Percentiles rank a stretch among this genome's conserved stretches.
Evolutionary conservation across 2,888 invertebrate genomes (phyloP).

Genomic region (Sinelater perroti): DNA sequence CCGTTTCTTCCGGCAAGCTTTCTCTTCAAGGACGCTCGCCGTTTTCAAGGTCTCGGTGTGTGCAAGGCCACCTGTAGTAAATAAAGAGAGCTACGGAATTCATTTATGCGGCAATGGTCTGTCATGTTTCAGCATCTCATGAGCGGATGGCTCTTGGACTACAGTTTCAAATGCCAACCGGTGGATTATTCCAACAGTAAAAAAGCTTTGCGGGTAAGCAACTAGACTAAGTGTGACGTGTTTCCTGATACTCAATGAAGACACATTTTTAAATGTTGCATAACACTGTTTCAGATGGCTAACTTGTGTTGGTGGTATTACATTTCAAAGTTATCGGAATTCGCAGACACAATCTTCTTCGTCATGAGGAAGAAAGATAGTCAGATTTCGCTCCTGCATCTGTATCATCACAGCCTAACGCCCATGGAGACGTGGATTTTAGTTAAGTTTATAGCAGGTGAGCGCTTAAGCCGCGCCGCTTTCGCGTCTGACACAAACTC

Average conservation of each 20-base stretch:
- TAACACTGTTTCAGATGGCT: slow-evolving; percentile 73
- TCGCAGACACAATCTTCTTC: slow-evolving; percentile 88
- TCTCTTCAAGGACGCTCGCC: slow-evolving; percentile 52
- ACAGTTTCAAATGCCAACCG: slow-evolving; percentile 91
- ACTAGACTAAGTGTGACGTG: no score
- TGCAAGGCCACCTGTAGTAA: slow-evolving; percentile 41
- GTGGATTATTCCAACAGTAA: slow-evolving; percentile 90
- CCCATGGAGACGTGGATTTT: slow-evolving; percentile 82
- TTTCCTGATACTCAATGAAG: no score
- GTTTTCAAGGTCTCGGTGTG: slow-evolving; percentile 41
- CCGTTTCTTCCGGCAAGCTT: slow-evolving; percentile 49
- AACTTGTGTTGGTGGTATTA: slow-evolving; percentile 90
- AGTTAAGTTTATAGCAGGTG: slow-evolving; percentile 79
- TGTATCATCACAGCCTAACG: slow-evolving; percentile 85
- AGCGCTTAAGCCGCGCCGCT: slow-evolving; percentile 33
- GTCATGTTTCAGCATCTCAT: slow-evolving; percentile 78
- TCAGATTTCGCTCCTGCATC: slow-evolving; percentile 83
- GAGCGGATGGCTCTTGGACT: slow-evolving; percentile 92
- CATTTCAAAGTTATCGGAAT: slow-evolving; percentile 88
- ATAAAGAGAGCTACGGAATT: slow-evolving; percentile 1
- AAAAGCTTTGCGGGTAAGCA: slow-evolving; percentile 84
- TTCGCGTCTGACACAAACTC: no score
- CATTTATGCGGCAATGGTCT: slow-evolving; percentile 36
- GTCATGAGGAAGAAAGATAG: slow-evolving; percentile 85
- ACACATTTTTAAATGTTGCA: no score